Base-by-base conservation (phyloP, 2,888 invertebrate species). In the Rutpela maculata region DNA sequence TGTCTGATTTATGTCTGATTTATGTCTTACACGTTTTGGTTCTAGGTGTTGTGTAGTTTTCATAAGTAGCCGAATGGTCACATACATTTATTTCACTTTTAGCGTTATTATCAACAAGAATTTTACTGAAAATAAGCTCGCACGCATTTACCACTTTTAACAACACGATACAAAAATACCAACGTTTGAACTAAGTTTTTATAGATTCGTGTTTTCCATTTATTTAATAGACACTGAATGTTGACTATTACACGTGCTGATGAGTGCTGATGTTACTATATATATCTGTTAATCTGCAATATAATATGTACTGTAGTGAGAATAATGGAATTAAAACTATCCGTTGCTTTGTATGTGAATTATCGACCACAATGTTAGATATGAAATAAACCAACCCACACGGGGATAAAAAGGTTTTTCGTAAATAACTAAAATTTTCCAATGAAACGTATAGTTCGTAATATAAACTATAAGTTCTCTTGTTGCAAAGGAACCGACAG, bases 1-100 rank as follows among this genome's bases (percentile, higher is more conserved):
- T n/a, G n/a, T n/a, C n/a, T n/a, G n/a, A n/a, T n/a, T n/a, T n/a
- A n/a, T n/a, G n/a, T n/a, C n/a, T n/a, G n/a, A n/a, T n/a, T n/a
- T n/a, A n/a, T n/a, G n/a, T n/a, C n/a, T n/a, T n/a, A n/a, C 84
- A 83, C 15, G 72, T 75, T 70, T 78, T 50, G 3, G 65, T 55
- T 12, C 69, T 59, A 17, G 57, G 7, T 15, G 76, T 75, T 1
- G 62, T 68, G 71, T 84, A 84, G 22, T 50, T 80, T 12, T 5
- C 38, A 18, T 73, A 74, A 60, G 43, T 26, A 18, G 56, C 71
- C 22, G 66, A 69, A 55, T 63, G n/a, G 11, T 70, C 19, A 38
- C 70, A 73, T 60, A 77, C 63, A 60, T 60, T 18, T 56, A 76
- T 26, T 60, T 9, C n/a, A n/a, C 7, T 15, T 5, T 60, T 10